Base-by-base conservation (phyloP, 2,113 vertebrate genomes). In the Vidua chalybeata region DNA sequence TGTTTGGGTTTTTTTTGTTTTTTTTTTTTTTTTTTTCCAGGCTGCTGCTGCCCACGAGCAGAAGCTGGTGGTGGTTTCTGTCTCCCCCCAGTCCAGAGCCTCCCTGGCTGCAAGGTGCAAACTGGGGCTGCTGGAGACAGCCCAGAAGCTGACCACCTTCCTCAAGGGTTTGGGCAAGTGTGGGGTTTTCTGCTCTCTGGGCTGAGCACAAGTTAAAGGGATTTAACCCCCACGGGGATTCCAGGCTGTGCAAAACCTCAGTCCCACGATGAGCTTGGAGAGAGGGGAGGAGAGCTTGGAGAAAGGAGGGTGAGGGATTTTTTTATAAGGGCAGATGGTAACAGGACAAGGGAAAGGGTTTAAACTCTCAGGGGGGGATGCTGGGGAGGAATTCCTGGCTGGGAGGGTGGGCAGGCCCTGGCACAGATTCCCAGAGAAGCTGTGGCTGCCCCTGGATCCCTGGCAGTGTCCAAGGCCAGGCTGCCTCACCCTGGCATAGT, bases 31-130 rank as follows among this genome's bases (percentile, higher is more conserved):
- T 67, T 78, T 51, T 12, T 10, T 15, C 10, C 69, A 98, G 98
- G 64, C 37, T 7, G 96, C 86, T 0, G 79, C 75, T 33, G 93
- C 96, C 2, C 54, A 11, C 3, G 96, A 98, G 68, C 98, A 98
- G 96, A 99, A 97, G 37, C 67, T 98, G 91, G 98, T 99, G 82
- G 98, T 99, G 59, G 97, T 99, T 75, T 99, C 99, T 0, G 93
- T 99, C 28, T 99, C 99, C 0, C 99, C 99, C 0, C 99, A 99
- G 72, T 99, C 99, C 79, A 98, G 98, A 96, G 99, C 99, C 4
- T 99, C 99, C 0, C 97, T 99, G 17, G 99, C 99, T 21, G 98
- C 98, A 3, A 97, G 66, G 48, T 99, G 98, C 64, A 96, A 97
- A 73, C 96, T 99, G 94, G 98, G 91, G 31, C 95, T 98, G 43